Base-by-base conservation (phyloP, 2,888 invertebrate genomes). In the Amphimallon solstitiale region DNA sequence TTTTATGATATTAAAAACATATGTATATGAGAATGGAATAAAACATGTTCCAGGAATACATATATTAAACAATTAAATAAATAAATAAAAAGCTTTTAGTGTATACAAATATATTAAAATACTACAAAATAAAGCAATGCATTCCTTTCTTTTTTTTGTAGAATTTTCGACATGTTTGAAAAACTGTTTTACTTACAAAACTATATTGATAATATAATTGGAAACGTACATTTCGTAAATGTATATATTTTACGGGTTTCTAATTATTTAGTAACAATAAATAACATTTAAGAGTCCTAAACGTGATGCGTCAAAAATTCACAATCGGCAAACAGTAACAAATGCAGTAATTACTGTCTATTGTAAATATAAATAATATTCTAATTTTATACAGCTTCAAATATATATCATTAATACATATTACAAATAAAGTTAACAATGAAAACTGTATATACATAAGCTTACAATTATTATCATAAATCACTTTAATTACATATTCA, bases 221-320 rank as follows among this genome's bases (percentile, higher is more conserved):
- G 17, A 52, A 52, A 52, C 51, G 17, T 35, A 52, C 52, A 37
- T 52, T 29, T 52, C 35, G 19, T 52, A 52, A 52, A 52, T 52
- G 52, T 52, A 52, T n/a, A 52, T 51, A 63, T 51, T 37, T 40
- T 21, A n/a, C n/a, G n/a, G 51, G 14, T 51, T 63, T 37, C 63
- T 63, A 63, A 23, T 63, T 63, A 51, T 51, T 63, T 23, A 12
- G 51, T 63, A 63, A 63, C 63, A 63, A 63, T 63, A 63, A 63
- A 63, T 63, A 63, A 63, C 63, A 63, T 63, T 63, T 63, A 63
- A 63, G 59, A 63, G 9, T 63, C 48, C 63, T 63, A 63, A 49
- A 63, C 21, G 29, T 49, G 63, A 63, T 51, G 43, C 40, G 40
- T 51, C 49, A 29, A 63, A 63, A 49, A 63, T 63, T 52, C n/a